Conservation (phyloP, 2,113 vertebrate species). For the Neogale vison region DNA sequence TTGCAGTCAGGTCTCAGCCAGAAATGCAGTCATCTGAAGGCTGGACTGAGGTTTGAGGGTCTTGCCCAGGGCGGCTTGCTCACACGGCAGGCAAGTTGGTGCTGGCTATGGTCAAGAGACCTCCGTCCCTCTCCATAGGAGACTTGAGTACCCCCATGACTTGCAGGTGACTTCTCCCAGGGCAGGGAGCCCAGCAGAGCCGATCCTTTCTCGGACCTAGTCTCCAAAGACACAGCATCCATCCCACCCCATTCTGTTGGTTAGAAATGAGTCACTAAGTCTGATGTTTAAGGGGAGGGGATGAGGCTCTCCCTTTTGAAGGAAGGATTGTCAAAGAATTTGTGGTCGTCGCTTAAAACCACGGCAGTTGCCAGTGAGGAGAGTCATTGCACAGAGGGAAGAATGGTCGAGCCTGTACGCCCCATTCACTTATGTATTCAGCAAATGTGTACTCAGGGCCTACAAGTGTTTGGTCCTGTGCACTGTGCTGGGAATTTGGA, state of each 20-base stretch:
- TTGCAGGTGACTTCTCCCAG: neutral
- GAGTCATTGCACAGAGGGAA: neutral
- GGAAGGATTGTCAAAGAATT: neutral
- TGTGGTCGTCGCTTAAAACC: neutral
- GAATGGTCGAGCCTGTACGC: neutral
- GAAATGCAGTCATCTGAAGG: neutral
- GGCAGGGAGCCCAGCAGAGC: neutral
- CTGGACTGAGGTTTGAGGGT: neutral
- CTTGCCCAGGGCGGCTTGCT: neutral
- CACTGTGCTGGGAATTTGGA: neutral
- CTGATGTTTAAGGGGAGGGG: neutral
- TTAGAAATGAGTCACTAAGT: neutral
- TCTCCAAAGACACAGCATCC: neutral
- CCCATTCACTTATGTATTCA: neutral
- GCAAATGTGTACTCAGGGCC: neutral
- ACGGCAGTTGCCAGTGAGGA: neutral
- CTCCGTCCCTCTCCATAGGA: no score
- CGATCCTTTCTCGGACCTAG: neutral
- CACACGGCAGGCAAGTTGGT: fast-evolving
- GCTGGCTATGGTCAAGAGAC: neutral
- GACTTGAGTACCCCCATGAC: neutral
- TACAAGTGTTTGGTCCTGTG: neutral
- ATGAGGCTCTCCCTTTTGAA: neutral
- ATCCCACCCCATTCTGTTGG: neutral
- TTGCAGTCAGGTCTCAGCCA: neutral